These are phyloP conservation scores for Ischnus inquisitorius DNA, from an alignment of 2,888 invertebrate species.

Conservation along the genomic window DNA sequence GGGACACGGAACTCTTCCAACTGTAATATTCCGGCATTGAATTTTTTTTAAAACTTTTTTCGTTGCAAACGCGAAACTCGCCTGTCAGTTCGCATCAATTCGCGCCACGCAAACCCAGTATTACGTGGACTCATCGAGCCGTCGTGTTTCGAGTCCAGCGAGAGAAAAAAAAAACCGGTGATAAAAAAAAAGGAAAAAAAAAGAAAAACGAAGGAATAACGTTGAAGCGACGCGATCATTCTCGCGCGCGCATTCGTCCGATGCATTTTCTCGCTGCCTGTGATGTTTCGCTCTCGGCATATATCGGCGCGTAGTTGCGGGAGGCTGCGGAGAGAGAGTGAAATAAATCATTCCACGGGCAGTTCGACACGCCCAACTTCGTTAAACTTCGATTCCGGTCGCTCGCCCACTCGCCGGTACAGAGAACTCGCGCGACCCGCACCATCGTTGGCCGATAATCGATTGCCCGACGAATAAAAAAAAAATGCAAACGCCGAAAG, in stretches of 20 bases:
- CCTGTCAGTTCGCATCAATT: not conserved
- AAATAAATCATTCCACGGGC: constrained; percentile 62
- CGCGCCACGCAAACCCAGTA: constrained; percentile 21
- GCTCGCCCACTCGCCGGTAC: constrained; percentile 69
- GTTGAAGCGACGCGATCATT: constrained; percentile 53
- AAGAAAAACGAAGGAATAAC: constrained; percentile 24
- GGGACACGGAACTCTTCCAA: not conserved
- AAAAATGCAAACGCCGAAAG: constrained; percentile 74
- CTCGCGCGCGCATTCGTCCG: constrained; percentile 53
- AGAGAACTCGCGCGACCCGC: constrained; percentile 53
- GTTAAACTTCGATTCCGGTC: constrained; percentile 83
- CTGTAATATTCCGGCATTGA: not conserved
- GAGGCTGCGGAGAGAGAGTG: constrained; percentile 26
- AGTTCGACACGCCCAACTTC: constrained; percentile 79
- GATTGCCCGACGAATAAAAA: constrained; percentile 79
- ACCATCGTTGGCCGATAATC: constrained; percentile 79
- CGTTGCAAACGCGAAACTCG: constrained; percentile 7
- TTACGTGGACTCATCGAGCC: constrained; percentile 38
- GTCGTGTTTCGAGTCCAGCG: constrained; percentile 8
- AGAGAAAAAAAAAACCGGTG: constrained; percentile 27
- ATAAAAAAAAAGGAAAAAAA: constrained; percentile 17
- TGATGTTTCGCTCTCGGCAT: constrained; percentile 34
- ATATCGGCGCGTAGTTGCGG: not conserved
- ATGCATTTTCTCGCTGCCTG: constrained; percentile 49
- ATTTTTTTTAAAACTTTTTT: not conserved